Conservation (phyloP, 1,140 invertebrate genomes). For the Charaxes varanes region DNA sequence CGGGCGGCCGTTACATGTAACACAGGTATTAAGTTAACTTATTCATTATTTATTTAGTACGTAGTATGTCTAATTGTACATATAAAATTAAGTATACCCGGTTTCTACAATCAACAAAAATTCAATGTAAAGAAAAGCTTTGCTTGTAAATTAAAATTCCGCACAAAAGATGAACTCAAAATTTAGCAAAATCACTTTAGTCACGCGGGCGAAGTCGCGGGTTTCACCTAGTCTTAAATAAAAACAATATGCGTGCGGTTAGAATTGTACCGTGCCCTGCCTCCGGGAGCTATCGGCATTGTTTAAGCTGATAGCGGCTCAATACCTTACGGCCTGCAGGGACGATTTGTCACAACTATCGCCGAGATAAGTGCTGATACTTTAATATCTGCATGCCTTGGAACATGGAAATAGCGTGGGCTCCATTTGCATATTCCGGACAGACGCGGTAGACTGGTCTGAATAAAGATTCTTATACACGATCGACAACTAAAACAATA, state of each 20-base stretch:
- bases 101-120: too few species aligned
- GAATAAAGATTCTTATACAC: conserved; percentile 16
- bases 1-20: too few species aligned
- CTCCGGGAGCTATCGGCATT: conserved; percentile 32
- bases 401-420: conserved; percentile 19
- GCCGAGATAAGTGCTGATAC: conserved; percentile 18
- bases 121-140: neutral
- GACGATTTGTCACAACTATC: conserved; percentile 44
- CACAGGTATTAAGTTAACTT: too few species aligned
- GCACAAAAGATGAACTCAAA: too few species aligned
- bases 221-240: conserved; percentile 1
- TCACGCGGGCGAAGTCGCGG: too few species aligned
- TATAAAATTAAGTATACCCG: too few species aligned
- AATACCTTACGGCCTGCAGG: conserved; percentile 13
- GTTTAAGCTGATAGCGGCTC: conserved; percentile 14
- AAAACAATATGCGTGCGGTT: conserved; percentile 11
- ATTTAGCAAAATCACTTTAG: too few species aligned
- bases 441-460: conserved; percentile 12
- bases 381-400: conserved; percentile 12
- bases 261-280: conserved; percentile 31
- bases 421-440: conserved; percentile 17
- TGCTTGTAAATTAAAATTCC: neutral
- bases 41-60: too few species aligned
- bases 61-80: too few species aligned
- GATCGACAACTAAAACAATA: too few species aligned